Conservation (phyloP, 2,113 vertebrate genomes). For the Rhea americana region DNA sequence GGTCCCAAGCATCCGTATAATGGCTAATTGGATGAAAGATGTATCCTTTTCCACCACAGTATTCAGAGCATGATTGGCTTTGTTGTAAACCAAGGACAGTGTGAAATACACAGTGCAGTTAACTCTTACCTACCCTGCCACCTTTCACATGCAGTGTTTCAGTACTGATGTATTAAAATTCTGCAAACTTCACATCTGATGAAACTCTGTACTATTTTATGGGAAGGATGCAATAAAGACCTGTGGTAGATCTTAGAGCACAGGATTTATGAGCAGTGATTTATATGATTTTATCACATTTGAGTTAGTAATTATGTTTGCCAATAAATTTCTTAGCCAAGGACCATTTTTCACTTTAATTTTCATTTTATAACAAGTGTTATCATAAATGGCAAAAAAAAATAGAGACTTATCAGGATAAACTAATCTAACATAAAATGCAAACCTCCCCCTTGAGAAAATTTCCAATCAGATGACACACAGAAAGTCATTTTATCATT, state of each 20-base stretch:
- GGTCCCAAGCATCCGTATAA: not conserved
- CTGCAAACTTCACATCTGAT: not conserved
- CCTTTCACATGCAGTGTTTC: not conserved
- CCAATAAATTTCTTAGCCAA: slow-evolving; percentile 40
- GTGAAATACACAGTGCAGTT: slow-evolving; percentile 28
- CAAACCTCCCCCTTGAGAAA: not conserved
- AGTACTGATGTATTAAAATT: not conserved
- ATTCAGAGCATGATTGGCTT: not conserved
- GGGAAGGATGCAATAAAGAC: not conserved
- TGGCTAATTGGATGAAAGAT: not conserved
- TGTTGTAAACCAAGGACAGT: not conserved
- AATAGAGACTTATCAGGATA: not conserved
- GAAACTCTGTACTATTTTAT: not conserved
- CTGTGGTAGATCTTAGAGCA: not conserved
- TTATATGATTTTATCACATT: slow-evolving; percentile 41
- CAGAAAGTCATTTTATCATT: not conserved
- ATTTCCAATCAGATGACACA: not conserved
- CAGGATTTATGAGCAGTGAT: slow-evolving; percentile 37
- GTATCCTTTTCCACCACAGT: not conserved
- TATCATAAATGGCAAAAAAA: slow-evolving; percentile 22
- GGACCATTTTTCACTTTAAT: slow-evolving; percentile 41
- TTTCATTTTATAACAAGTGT: slow-evolving; percentile 46
- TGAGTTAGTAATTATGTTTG: slow-evolving; percentile 49
- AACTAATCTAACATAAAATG: slow-evolving; percentile 40
- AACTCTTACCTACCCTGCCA: not conserved